These are phyloP conservation scores for Ptychoptera albimana DNA, from an alignment of 2,888 invertebrate genomes.

Conservation along the genomic window DNA sequence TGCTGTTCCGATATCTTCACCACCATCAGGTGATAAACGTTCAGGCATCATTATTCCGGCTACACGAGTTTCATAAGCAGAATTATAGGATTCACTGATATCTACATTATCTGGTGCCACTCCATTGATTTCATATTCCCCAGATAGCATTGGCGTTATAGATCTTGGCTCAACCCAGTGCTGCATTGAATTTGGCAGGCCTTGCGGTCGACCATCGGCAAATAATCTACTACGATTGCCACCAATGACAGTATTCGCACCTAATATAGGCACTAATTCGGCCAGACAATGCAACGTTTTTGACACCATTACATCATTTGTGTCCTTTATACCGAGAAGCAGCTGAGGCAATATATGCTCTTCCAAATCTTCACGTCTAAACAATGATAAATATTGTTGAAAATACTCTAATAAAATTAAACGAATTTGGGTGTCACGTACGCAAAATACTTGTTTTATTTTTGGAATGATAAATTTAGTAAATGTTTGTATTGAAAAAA, in stretches of 20 bases:
- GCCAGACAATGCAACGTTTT: slow-evolving; percentile 68
- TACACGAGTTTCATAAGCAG: slow-evolving; percentile 8
- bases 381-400: slow-evolving; percentile 52
- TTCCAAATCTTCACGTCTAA: slow-evolving; percentile 61
- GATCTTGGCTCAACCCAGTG: slow-evolving; percentile 27
- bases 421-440: slow-evolving; percentile 71
- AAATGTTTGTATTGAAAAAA: slow-evolving; percentile 54
- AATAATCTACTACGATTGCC: slow-evolving; percentile 67
- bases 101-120: slow-evolving; percentile 21
- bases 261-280: slow-evolving; percentile 68
- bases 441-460: slow-evolving; percentile 64
- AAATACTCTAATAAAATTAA: slow-evolving; percentile 65
- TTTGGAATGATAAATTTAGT: slow-evolving; percentile 59
- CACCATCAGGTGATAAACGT: slow-evolving; percentile 68
- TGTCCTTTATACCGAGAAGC: slow-evolving; percentile 66
- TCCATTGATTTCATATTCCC: slow-evolving; percentile 23
- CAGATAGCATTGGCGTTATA: slow-evolving; percentile 26
- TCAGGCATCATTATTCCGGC: slow-evolving; percentile 38
- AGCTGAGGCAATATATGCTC: slow-evolving; percentile 57
- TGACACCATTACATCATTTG: slow-evolving; percentile 65
- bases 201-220: slow-evolving; percentile 64
- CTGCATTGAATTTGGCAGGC: slow-evolving; percentile 15
- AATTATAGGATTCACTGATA: slow-evolving; percentile 12
- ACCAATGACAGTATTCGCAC: slow-evolving; percentile 72
- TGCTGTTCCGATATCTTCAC: slow-evolving; percentile 45